These are phyloP conservation scores for Pyrrhosoma nymphula DNA, from an alignment of 2,888 invertebrate species.

Conservation along the genomic window DNA sequence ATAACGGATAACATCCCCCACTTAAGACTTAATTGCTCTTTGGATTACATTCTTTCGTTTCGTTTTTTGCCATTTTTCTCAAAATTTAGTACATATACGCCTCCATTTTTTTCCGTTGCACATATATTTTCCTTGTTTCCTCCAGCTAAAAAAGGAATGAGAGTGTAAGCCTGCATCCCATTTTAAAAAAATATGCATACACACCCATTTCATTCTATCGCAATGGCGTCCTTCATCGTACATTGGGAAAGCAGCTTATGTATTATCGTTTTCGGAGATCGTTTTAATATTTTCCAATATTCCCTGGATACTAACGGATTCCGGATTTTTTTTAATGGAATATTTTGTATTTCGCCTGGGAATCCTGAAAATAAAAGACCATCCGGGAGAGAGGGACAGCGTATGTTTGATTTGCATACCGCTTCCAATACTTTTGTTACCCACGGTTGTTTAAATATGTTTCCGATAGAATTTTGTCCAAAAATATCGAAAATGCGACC, in stretches of 20 bases:
- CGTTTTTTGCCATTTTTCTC: background rate
- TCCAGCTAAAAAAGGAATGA: background rate
- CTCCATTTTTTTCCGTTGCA: conserved; percentile 7
- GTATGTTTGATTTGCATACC: background rate
- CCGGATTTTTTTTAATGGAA: conserved; percentile 8
- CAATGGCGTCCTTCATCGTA: background rate
- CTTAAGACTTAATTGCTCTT: conserved; percentile 65
- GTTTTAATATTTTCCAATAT: conserved; percentile 42
- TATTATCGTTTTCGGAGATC: conserved; percentile 47
- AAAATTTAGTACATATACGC: background rate
- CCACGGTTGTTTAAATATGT: background rate
- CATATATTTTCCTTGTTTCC: background rate
- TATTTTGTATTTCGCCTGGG: background rate
- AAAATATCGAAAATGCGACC: background rate
- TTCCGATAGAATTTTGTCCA: conserved; percentile 5
- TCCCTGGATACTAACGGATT: background rate
- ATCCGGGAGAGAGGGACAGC: background rate
- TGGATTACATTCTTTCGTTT: conserved; percentile 52
- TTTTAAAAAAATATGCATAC: background rate
- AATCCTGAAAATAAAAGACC: conserved; percentile 16
- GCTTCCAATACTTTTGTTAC: conserved; percentile 19
- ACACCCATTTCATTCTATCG: conserved; percentile 12
- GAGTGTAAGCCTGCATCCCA: background rate
- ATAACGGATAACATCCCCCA: conserved; percentile 65
- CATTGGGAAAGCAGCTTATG: conserved; percentile 42